phyloP scores from a whole-genome alignment of 2,113 vertebrate species.

The Psittacula cyanocephala region DNA sequence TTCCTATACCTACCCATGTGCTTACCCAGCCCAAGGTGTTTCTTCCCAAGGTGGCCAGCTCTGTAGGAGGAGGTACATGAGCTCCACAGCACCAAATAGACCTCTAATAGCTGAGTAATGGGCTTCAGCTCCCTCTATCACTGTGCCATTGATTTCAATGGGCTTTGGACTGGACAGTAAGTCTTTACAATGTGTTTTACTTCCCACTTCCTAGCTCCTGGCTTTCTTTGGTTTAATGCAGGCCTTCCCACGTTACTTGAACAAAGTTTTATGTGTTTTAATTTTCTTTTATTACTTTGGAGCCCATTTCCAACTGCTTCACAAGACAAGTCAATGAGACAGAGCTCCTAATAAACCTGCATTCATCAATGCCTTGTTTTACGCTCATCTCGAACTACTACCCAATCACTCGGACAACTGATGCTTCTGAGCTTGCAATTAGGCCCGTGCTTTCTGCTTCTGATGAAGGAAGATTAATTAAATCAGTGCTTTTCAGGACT shows the following conservation, averaged over 20 bases:
- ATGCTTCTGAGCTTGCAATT: constrained; percentile 52
- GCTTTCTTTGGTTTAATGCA: neutral
- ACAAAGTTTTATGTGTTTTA: constrained; percentile 53
- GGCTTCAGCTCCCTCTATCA: accelerated
- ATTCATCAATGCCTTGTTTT: constrained; percentile 58
- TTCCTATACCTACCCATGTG: accelerated
- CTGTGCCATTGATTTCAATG: accelerated
- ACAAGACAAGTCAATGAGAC: constrained; percentile 19
- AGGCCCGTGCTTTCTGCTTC: constrained; percentile 24
- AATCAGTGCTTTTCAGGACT: constrained; percentile 43
- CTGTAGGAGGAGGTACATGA: accelerated
- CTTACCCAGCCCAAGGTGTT: neutral
- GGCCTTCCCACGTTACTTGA: neutral
- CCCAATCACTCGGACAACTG: constrained; percentile 49
- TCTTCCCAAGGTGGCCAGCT: neutral
- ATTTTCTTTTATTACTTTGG: constrained; percentile 66
- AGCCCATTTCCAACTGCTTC: constrained; percentile 19
- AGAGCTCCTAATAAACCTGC: constrained; percentile 38
- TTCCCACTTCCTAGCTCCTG: neutral
- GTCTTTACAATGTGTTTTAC: neutral
- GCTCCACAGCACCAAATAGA: accelerated
- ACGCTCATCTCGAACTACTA: constrained; percentile 35
- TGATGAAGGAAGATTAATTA: constrained; percentile 67
- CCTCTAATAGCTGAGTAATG: accelerated
- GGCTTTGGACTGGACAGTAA: neutral